A percentile compares a stretch with the other conserved stretches of the same genome.
Conservation (phyloP, 2,888 invertebrate species). For the Tipula helvola region DNA sequence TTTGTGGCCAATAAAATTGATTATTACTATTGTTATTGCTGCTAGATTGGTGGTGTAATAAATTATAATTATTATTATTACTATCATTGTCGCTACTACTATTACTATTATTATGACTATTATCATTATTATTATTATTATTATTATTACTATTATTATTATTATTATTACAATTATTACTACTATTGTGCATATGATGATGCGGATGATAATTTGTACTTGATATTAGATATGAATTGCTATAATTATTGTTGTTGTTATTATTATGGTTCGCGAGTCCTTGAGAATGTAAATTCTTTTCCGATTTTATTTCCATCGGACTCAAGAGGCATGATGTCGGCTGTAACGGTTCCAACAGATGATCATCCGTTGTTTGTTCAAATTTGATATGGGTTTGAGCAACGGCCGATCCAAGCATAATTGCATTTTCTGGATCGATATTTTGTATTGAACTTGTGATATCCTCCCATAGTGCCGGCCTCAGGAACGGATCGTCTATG, state of each 20-base stretch:
- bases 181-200: slow-evolving; percentile 17
- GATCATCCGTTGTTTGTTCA: slow-evolving; percentile 49
- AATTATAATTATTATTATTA: slow-evolving; percentile 18
- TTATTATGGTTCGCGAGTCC: slow-evolving; percentile 26
- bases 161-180: slow-evolving; percentile 18
- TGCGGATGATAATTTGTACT: slow-evolving; percentile 21
- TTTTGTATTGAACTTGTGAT: slow-evolving; percentile 83
- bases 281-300: slow-evolving; percentile 41
- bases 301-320: slow-evolving; percentile 70
- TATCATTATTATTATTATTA: slow-evolving; percentile 29
- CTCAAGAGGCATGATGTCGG: slow-evolving; percentile 55
- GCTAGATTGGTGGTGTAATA: background rate
- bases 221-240: slow-evolving; percentile 20
- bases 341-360: slow-evolving; percentile 43
- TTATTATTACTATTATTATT: slow-evolving; percentile 26
- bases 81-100: slow-evolving; percentile 14
- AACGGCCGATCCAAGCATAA: slow-evolving; percentile 58
- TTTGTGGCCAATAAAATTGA: slow-evolving; percentile 34
- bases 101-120: slow-evolving; percentile 20
- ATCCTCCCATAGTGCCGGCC: slow-evolving; percentile 85
- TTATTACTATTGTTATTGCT: slow-evolving; percentile 22
- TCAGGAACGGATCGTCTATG: slow-evolving; percentile 71
- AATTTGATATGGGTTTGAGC: slow-evolving; percentile 27
- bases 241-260: slow-evolving; percentile 22
- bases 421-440: slow-evolving; percentile 80